Evolutionary conservation across 37 sponge, comb jelly and placozoan species (phyloP).

Genomic region (Beroe forskalii): DNA sequence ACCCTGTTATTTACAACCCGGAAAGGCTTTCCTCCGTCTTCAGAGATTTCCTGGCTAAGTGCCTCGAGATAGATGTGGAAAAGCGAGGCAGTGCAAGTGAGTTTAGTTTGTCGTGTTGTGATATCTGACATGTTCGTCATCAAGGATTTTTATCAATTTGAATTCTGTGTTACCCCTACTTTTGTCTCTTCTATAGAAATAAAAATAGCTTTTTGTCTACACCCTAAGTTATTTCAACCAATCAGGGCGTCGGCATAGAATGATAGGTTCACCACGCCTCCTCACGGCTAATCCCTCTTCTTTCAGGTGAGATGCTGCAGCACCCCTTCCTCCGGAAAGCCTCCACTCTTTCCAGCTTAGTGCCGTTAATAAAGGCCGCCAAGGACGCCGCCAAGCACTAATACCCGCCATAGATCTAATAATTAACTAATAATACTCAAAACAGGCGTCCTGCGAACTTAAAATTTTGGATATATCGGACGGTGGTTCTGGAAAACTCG

Average conservation of each 20-base stretch:
- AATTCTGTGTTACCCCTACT: no score
- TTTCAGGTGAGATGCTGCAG: conserved; percentile 69
- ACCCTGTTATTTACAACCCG: conserved; percentile 94
- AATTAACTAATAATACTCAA: no score
- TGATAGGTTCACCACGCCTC: no score
- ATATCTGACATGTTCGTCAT: not conserved
- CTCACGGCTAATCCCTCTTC: no score
- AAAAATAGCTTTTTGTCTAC: no score
- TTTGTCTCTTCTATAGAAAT: no score
- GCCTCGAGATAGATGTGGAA: conserved; percentile 93
- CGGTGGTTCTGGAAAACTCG: no score
- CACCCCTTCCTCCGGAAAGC: conserved; percentile 91
- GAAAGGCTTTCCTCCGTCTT: conserved; percentile 86
- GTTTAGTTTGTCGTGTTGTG: not conserved
- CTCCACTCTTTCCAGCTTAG: conserved; percentile 88
- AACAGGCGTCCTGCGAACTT: no score
- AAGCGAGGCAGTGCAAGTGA: conserved; percentile 78
- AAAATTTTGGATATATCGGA: no score
- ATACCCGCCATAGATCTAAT: not conserved
- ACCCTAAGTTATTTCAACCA: no score
- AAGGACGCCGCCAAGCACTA: conserved; percentile 74
- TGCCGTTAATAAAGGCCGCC: conserved; percentile 89
- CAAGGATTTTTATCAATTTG: no score
- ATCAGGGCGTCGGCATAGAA: no score
- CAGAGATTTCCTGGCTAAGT: conserved; percentile 84